Evolutionary conservation across 1,140 invertebrate genomes (phyloP).

Genomic region (Drosophila eugracilis): DNA sequence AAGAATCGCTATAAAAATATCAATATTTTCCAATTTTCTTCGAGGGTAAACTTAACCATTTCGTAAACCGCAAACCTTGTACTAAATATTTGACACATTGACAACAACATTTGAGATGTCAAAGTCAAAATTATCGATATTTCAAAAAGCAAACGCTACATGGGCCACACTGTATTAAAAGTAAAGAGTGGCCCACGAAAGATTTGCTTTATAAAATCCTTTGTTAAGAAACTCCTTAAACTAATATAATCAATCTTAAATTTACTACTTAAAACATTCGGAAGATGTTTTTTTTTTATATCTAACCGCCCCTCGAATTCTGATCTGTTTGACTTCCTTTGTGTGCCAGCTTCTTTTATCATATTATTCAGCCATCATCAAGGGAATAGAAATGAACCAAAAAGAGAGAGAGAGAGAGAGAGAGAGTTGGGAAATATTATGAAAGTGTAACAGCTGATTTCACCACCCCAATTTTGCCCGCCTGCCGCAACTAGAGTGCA

Average conservation of each 20-base stretch:
- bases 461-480: constrained; percentile 29
- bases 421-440: constrained; percentile 22
- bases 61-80: too few relatives aligned
- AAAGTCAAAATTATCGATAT: too few relatives aligned
- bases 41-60: too few relatives aligned
- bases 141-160: too few relatives aligned
- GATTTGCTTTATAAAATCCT: too few relatives aligned
- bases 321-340: constrained; percentile 7
- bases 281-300: background rate
- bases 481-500: constrained; percentile 56
- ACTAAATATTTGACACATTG: too few relatives aligned
- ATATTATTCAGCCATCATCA: constrained; percentile 23
- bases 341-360: constrained; percentile 10
- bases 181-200: too few relatives aligned
- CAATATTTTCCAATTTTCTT: too few relatives aligned
- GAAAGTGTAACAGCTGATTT: constrained; percentile 47
- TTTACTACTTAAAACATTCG: too few relatives aligned
- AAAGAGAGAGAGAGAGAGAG: background rate
- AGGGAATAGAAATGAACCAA: constrained; percentile 7
- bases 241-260: background rate
- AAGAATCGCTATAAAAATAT: background rate
- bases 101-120: too few relatives aligned
- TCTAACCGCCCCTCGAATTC: background rate
- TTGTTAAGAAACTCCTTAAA: too few relatives aligned
- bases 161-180: too few relatives aligned